Conservation (phyloP, 1,140 invertebrate genomes). For the Geopemphigus sp. region DNA sequence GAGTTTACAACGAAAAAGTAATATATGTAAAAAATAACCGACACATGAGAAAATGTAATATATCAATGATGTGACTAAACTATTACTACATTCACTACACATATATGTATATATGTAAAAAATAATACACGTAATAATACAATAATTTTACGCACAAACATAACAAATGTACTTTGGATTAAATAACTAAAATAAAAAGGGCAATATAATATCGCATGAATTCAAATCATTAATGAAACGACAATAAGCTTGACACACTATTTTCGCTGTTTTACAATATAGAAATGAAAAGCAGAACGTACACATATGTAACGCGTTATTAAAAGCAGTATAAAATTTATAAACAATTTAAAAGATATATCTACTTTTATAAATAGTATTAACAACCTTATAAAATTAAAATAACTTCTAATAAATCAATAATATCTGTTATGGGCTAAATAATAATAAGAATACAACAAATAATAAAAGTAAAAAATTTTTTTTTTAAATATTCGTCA, state of each 20-base stretch:
- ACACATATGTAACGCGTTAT: not conserved
- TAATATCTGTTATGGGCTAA: not conserved
- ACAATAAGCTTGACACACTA: not conserved
- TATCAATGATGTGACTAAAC: not conserved
- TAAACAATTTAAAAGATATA: not conserved
- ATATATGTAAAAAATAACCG: not conserved
- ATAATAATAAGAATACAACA: not conserved
- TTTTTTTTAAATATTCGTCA: no score
- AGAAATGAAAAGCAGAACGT: not conserved
- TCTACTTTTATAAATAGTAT: not conserved
- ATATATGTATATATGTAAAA: not conserved
- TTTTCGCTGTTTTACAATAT: not conserved
- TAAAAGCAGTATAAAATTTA: not conserved
- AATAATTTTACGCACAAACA: conserved; percentile 9
- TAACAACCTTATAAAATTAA: conserved; percentile 10
- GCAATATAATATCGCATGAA: not conserved
- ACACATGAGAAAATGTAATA: not conserved
- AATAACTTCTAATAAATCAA: conserved; percentile 26
- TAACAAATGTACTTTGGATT: conserved; percentile 8
- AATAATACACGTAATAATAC: not conserved
- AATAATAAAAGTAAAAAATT: conserved; percentile 13
- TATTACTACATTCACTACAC: not conserved
- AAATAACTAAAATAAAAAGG: not conserved
- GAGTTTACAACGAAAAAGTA: not conserved
- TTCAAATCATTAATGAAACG: not conserved